Conservation (phyloP, 2,113 vertebrate genomes). For the Gavia stellata region DNA sequence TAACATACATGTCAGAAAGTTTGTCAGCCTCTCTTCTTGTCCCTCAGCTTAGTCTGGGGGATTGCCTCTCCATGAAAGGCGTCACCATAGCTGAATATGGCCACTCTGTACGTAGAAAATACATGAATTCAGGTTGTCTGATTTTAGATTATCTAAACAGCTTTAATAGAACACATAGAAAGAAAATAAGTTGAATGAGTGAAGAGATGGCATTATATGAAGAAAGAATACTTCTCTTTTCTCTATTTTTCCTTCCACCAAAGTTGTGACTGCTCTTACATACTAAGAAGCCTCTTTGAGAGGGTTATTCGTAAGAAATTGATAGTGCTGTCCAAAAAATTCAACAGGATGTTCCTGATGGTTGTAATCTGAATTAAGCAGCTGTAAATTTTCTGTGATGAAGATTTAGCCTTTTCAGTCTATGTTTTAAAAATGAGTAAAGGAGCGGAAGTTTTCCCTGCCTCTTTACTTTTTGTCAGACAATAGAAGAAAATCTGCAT, state of each 20-base stretch:
- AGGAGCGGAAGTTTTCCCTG: background rate
- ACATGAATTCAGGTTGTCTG: fast-evolving
- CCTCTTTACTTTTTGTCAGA: background rate
- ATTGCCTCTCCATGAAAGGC: background rate
- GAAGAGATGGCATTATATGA: background rate
- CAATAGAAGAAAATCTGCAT: background rate
- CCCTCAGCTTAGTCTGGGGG: background rate
- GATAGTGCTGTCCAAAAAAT: background rate
- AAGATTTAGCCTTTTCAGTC: background rate
- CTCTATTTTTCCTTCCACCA: background rate
- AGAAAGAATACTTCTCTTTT: background rate
- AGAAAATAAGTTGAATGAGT: background rate
- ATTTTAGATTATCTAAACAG: background rate
- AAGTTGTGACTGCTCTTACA: background rate
- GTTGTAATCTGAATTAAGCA: slow-evolving; percentile 13
- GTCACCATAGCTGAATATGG: background rate
- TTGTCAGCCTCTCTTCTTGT: background rate
- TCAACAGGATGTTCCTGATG: background rate
- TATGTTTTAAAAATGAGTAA: background rate
- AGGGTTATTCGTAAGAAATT: background rate
- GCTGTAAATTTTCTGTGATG: background rate
- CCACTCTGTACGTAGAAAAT: background rate
- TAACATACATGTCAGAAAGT: background rate
- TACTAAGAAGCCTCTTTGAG: background rate
- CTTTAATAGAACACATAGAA: background rate